A percentile compares a stretch with the other conserved stretches of the same genome.
Evolutionary conservation across 2,888 invertebrate genomes (phyloP).

Genomic region (Euplagia quadripunctaria): DNA sequence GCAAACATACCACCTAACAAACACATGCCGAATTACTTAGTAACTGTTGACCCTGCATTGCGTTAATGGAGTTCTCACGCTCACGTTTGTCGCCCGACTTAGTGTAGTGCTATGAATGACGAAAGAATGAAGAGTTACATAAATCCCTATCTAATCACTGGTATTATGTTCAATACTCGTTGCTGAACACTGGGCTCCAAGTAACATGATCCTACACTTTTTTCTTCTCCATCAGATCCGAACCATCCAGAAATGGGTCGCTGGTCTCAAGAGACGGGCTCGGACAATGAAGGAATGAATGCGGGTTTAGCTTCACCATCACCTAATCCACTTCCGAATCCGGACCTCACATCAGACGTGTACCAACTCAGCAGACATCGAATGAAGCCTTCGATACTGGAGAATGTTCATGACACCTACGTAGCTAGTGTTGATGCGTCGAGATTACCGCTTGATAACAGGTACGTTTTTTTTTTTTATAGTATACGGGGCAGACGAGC

Average conservation of each 20-base stretch:
- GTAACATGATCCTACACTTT: not conserved
- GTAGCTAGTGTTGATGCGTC: conserved; percentile 81
- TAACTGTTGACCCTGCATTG: not conserved
- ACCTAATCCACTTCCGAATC: conserved; percentile 92
- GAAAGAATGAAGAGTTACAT: not conserved
- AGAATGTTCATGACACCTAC: conserved; percentile 88
- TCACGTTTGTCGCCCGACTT: not conserved
- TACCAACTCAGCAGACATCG: conserved; percentile 84
- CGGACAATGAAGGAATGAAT: conserved; percentile 89
- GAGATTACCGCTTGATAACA: conserved; percentile 77
- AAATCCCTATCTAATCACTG: not conserved
- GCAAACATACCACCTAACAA: not conserved
- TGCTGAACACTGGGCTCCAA: no score
- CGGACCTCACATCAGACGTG: conserved; percentile 91
- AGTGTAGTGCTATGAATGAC: not conserved
- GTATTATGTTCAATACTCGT: no score
- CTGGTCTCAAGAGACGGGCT: conserved; percentile 93
- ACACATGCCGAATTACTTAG: not conserved
- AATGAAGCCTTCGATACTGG: conserved; percentile 86
- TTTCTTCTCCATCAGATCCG: conserved; percentile 53
- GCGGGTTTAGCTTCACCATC: conserved; percentile 72
- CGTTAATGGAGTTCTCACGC: not conserved
- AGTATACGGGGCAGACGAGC: no score
- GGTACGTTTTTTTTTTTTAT: conserved; percentile 54
- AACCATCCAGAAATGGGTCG: conserved; percentile 82